Base-by-base conservation (phyloP, 2,888 invertebrate genomes). In the Rhopalosiphum nymphaeae region DNA sequence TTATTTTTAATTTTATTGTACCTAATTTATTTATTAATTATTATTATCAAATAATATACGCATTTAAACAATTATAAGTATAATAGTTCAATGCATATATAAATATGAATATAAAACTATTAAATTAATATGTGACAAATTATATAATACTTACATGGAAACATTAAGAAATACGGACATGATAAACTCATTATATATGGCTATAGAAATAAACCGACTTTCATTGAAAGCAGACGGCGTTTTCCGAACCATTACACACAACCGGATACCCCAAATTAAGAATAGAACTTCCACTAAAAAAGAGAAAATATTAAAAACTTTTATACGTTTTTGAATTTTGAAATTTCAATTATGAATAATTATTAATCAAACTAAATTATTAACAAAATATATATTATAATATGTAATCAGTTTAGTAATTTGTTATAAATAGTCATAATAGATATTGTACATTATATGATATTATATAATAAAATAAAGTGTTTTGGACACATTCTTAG, bases 181-280 rank as follows among this genome's bases (percentile, higher is more conserved):
- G 49, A 99, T 97, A 96, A 99, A 99, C 96, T 99, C 99, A 96
- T 99, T 99, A 97, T 99, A 99, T 95, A 99, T 99, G 93, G 99
- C 99, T 98, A 99, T 98, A 95, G 99, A 99, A 95, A 99, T 99
- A 96, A 99, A 99, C 95, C 98, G 97, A 96, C 99, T 99, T 96
- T 99, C 99, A 96, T 99, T 99, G 97, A 99, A 99, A 96, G 99
- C 99, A 0, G 99, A 99, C 0, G 99, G 99, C 11, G 99, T 99
- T 96, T 99, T 99, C 95, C 99, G 96, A 94, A 99, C 99, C 96
- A 98, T 98, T 95, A 99, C 99, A 96, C 99, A 99, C 94, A 99
- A 97, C 44, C 99, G 97, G 95, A 99, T 99, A 86, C 99, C 99
- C 99, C 99, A 99, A 95, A 99, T 97, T 95, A 99, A 97, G 96